These are phyloP conservation scores for Bovichtus diacanthus DNA, from an alignment of 2,797 vertebrate species.

Conservation along the genomic window DNA sequence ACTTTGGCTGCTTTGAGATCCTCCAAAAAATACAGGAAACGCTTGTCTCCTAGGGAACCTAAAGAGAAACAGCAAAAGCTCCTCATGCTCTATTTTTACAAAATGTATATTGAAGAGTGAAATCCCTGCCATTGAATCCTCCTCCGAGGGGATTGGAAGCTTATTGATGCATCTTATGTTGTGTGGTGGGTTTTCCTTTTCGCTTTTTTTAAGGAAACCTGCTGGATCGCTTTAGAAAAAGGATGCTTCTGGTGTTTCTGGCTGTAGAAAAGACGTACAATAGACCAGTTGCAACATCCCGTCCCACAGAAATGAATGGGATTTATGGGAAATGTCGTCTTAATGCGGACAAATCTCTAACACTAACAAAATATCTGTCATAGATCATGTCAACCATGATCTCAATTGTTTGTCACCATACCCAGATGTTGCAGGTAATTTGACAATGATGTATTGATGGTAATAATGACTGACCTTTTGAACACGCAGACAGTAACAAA, in stretches of 20 bases:
- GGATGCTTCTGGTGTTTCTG: slow-evolving; percentile 20
- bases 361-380: not conserved
- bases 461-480: slow-evolving; percentile 62
- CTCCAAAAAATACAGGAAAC: slow-evolving; percentile 29
- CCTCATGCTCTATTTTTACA: slow-evolving; percentile 26
- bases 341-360: slow-evolving; percentile 47
- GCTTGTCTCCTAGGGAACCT: slow-evolving; percentile 16
- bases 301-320: slow-evolving; percentile 25
- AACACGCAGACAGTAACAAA: slow-evolving; percentile 59
- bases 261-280: slow-evolving; percentile 18
- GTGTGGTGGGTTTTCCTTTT: not conserved
- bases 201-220: slow-evolving; percentile 4
- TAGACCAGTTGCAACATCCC: slow-evolving; percentile 30
- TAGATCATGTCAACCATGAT: slow-evolving; percentile 43
- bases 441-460: slow-evolving; percentile 53
- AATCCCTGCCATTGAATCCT: slow-evolving; percentile 2
- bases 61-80: slow-evolving; percentile 24
- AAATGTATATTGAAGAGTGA: slow-evolving; percentile 19
- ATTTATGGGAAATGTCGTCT: slow-evolving; percentile 49
- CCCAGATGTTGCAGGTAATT: slow-evolving; percentile 62
- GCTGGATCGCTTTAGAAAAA: slow-evolving; percentile 16
- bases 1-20: slow-evolving; percentile 30
- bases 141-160: slow-evolving; percentile 15
- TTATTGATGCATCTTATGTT: slow-evolving; percentile 17
- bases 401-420: slow-evolving; percentile 57